Evolutionary conservation across 2,113 vertebrate species (phyloP).

Genomic region (Sinocyclocheilus anshuiensis): DNA sequence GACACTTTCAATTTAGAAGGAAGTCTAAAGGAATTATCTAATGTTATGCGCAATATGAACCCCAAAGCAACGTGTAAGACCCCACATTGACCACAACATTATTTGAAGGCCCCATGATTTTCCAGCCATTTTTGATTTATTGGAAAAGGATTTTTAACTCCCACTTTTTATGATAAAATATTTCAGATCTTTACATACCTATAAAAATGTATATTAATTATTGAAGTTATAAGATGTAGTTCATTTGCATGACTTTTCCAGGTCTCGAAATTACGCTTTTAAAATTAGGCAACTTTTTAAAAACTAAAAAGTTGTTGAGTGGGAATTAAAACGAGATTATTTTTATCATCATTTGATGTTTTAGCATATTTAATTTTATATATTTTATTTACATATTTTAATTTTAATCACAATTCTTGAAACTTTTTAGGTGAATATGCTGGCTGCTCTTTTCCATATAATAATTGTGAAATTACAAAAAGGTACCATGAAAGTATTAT

Average conservation of each 20-base stretch:
- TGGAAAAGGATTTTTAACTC: not conserved
- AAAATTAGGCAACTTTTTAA: not conserved
- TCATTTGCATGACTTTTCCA: not conserved
- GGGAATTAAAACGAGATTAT: no score
- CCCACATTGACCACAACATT: not conserved
- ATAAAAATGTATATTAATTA: not conserved
- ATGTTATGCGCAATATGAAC: not conserved
- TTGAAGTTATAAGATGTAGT: not conserved
- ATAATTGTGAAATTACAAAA: not conserved
- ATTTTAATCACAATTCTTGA: no score
- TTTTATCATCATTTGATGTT: no score
- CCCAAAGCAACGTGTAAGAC: not conserved
- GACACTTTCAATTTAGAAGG: constrained; percentile 5
- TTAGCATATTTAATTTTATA: not conserved
- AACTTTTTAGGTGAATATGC: not conserved
- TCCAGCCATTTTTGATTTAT: not conserved
- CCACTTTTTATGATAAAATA: not conserved
- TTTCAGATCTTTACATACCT: not conserved
- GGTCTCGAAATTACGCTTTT: not conserved
- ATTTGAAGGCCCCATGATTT: not conserved
- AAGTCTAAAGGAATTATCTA: not conserved
- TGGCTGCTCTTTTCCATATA: not conserved
- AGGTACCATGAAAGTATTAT: not conserved
- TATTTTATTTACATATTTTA: no score
- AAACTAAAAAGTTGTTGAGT: no score